Evolutionary conservation across 2,113 vertebrate species (phyloP), one percentile per base, ranked within the genome.

Genomic region (Plestiodon gilberti): DNA sequence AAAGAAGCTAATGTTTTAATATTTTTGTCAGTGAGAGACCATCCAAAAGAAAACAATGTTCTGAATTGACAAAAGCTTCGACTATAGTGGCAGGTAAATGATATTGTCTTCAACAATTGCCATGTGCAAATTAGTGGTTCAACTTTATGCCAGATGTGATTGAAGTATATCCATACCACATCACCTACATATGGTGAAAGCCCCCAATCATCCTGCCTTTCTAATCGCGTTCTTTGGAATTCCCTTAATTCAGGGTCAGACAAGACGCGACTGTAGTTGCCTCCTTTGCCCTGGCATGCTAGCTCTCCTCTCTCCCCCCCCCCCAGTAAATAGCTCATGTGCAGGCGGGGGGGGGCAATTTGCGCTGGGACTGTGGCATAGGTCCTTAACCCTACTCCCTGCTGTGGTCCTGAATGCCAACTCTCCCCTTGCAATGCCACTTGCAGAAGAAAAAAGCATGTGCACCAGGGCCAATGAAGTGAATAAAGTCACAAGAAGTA

Each of bases 81-180:
- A 15, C 92, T 89, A 77, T 87, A 30, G 13, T 92, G 85, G 82
- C 96, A 96, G 96, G 96, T 96, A 96, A 96, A 92, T 85, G 28
- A 71, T 38, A 78, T 14, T 10, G 61, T 62, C 38, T 82, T 79
- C 88, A 92, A 88, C 35, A 81, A 18, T 2, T 81, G n/a, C n/a
- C 35, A 38, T 18, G 22, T 73, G 14, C 23, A 61, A 69, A 17
- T 64, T 48, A 40, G 43, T 43, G 3, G 33, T 55, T 2, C 22
- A 48, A 35, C 23, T 65, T 43, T 85, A 20, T 85, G 18, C 3
- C 8, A 4, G 30, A 11, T 40, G 4, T 23, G 64, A 33, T 64
- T 84, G 28, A 78, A 69, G 38, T 69, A 85, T 23, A 3, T 33
- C 25, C 20, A 28, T 71, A 40, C 38, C 23, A 64, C 5, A 38